Conservation (phyloP, 2,797 vertebrate species). For the Gorsachius magnificus region DNA sequence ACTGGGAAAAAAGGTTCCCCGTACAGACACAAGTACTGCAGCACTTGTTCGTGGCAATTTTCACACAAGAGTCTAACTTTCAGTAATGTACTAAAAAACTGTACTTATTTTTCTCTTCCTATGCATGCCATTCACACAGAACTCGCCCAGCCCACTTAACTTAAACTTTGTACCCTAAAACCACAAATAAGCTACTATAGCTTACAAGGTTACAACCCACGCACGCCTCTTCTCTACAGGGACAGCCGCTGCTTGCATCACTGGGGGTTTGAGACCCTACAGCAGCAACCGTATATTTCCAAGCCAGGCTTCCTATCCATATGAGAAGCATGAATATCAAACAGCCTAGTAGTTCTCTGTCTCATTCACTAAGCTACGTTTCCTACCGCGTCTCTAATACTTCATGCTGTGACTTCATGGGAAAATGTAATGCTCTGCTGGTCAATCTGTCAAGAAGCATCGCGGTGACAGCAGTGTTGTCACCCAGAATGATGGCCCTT, state of each 20-base stretch:
- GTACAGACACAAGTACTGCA: neutral
- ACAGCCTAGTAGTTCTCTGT: neutral
- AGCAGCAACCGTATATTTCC: neutral
- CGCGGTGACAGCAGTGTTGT: neutral
- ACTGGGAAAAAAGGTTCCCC: neutral
- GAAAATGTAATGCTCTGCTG: slow-evolving; percentile 1
- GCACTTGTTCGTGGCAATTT: fast-evolving
- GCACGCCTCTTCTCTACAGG: fast-evolving
- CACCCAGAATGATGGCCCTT: neutral
- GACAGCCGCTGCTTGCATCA: fast-evolving
- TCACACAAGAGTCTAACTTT: neutral
- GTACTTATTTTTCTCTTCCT: neutral
- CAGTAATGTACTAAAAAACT: neutral
- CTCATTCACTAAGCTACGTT: neutral
- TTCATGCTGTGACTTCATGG: neutral
- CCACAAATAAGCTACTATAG: neutral
- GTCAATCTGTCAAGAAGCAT: neutral
- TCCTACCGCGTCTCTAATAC: neutral
- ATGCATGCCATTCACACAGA: neutral
- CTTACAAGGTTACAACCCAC: neutral
- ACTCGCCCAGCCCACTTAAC: neutral
- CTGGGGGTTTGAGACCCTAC: neutral
- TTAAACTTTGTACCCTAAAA: neutral
- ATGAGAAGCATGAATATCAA: neutral
- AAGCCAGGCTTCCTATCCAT: neutral